Evolutionary conservation across 2,888 invertebrate species (phyloP), one percentile per base, ranked within the genome.

Genomic region (Acanthacorydalis orientalis): DNA sequence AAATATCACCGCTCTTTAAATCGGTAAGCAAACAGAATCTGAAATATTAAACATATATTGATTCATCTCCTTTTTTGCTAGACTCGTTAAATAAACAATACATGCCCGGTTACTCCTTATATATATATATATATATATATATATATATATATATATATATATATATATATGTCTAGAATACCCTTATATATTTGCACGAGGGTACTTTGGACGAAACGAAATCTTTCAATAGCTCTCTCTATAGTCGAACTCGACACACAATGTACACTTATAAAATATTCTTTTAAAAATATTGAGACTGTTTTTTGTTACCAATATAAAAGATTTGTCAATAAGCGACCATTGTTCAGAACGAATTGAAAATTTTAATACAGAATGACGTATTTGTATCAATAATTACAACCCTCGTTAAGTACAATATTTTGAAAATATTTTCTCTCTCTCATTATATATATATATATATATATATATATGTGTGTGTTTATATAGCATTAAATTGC

Each of bases 41-140:
- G 35, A 34, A 44, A 44, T 44, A 44, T 44, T 44, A 44, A 44
- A 44, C 37, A 44, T 16, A 44, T 44, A 44, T 44, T 44, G 44
- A 35, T 44, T 44, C 44, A 34, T 44, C 14, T 23, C 23, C 23
- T 23, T 23, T 23, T 23, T 23, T 23, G 23, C 23, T 23, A 23
- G 23, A 23, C 23, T 23, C 23, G 23, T 23, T 23, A 23, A 23
- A 23, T 23, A 23, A 23, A 23, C 14, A 38, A 10, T 15, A 38
- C 15, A 3, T 12, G 14, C 38, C 33, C 33, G n/a, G 40, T 31
- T n/a, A 11, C 23, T 42, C 16, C 42, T 3, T 42, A 15, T 1
- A 15, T 11, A 11, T 23, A 23, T 23, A 23, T 23, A 23, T 23
- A 23, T 23, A 23, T 23, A 23, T 23, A 23, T 23, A 23, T 23